Percentiles rank a stretch among this genome's conserved stretches.
Evolutionary conservation across 2,113 vertebrate species (phyloP).

Genomic region (Pluvialis apricaria): DNA sequence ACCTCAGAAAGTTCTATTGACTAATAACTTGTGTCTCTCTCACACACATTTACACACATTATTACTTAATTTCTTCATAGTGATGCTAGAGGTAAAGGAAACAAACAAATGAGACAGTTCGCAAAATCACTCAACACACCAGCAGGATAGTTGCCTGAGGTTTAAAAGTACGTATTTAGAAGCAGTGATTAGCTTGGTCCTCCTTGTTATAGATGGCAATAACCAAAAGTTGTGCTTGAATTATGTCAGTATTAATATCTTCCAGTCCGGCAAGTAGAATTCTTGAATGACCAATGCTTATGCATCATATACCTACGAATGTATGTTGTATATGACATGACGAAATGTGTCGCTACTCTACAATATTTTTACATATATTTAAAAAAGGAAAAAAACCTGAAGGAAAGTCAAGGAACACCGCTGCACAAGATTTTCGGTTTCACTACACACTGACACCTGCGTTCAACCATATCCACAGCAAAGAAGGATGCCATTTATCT

Average conservation of each 20-base stretch:
- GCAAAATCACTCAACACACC: background rate
- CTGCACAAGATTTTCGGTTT: background rate
- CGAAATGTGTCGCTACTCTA: background rate
- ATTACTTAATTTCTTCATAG: background rate
- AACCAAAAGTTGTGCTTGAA: background rate
- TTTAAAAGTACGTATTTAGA: background rate
- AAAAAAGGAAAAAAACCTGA: background rate
- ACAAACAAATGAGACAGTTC: background rate
- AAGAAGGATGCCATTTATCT: slow-evolving; percentile 84
- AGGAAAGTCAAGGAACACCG: background rate
- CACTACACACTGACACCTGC: slow-evolving; percentile 57
- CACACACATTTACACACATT: background rate
- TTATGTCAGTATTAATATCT: background rate
- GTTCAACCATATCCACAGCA: slow-evolving; percentile 64
- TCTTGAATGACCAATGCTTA: background rate
- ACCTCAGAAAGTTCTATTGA: background rate
- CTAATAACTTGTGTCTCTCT: background rate
- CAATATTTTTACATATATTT: background rate
- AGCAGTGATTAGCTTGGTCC: background rate
- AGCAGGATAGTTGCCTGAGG: background rate
- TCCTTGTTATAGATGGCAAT: background rate
- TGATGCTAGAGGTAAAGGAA: background rate
- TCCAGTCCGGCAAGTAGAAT: background rate
- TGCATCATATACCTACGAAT: background rate
- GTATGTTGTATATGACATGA: background rate